phyloP scores from a whole-genome alignment of 2,888 invertebrate genomes.

The Lasioglossum pauxillum region DNA sequence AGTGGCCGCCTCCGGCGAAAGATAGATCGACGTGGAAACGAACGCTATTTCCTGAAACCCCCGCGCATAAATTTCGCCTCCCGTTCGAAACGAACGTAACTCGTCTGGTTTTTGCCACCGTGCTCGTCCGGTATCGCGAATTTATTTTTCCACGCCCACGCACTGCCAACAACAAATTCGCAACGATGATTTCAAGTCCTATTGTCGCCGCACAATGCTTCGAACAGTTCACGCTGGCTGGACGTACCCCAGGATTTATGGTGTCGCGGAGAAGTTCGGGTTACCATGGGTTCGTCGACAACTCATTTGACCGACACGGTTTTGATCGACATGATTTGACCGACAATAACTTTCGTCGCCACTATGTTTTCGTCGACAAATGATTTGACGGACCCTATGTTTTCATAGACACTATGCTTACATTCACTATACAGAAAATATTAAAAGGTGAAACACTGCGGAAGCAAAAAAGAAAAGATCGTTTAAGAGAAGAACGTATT shows the following conservation, averaged over 20 bases:
- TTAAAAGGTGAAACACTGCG: too few species aligned
- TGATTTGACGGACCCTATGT: too few species aligned
- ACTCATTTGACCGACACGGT: too few species aligned
- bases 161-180: neutral
- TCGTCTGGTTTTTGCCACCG: constrained; percentile 41
- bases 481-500: too few species aligned
- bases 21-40: constrained; percentile 51
- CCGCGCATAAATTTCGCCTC: constrained; percentile 29
- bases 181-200: neutral
- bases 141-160: constrained; percentile 13
- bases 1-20: constrained; percentile 39
- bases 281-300: too few species aligned
- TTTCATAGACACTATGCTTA: too few species aligned
- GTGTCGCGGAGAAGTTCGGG: too few species aligned
- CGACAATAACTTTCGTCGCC: too few species aligned
- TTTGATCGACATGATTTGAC: too few species aligned
- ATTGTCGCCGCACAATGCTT: neutral
- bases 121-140: constrained; percentile 10
- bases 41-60: constrained; percentile 41
- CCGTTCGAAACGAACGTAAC: constrained; percentile 24
- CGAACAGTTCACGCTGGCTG: neutral
- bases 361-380: too few species aligned
- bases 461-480: too few species aligned
- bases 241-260: neutral
- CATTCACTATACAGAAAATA: too few species aligned